Conservation (phyloP, 2,888 invertebrate species). For the Saturnia pavonia region DNA sequence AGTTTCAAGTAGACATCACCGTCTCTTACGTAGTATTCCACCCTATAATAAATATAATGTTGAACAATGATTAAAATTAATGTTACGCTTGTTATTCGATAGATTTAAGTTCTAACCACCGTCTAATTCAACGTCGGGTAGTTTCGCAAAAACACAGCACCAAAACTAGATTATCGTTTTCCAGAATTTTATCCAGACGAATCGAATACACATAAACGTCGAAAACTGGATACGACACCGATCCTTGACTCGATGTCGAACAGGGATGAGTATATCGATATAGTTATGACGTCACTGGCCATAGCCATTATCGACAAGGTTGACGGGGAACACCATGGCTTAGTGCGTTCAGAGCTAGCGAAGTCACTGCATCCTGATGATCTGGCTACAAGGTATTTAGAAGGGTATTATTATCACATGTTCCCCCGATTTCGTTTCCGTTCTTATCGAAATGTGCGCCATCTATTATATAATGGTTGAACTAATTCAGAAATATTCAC, state of each 20-base stretch:
- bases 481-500: too few species aligned
- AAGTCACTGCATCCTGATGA: neutral
- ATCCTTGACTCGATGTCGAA: neutral
- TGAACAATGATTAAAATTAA: too few species aligned
- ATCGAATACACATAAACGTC: neutral
- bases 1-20: too few species aligned
- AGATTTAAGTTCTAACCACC: too few species aligned
- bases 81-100: too few species aligned
- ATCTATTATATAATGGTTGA: too few species aligned
- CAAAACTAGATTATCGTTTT: neutral
- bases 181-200: neutral
- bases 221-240: constrained; percentile 10
- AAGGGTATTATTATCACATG: too few species aligned
- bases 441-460: too few species aligned
- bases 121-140: too few species aligned
- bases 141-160: neutral
- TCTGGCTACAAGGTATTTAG: constrained; percentile 5
- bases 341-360: neutral
- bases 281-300: constrained; percentile 23
- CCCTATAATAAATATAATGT: too few species aligned
- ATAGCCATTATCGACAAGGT: neutral
- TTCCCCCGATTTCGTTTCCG: neutral
- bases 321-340: neutral
- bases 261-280: constrained; percentile 21
- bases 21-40: too few species aligned